Evolutionary conservation across 2,113 vertebrate species (phyloP).

Genomic region (Psilopsiagon aurifrons): DNA sequence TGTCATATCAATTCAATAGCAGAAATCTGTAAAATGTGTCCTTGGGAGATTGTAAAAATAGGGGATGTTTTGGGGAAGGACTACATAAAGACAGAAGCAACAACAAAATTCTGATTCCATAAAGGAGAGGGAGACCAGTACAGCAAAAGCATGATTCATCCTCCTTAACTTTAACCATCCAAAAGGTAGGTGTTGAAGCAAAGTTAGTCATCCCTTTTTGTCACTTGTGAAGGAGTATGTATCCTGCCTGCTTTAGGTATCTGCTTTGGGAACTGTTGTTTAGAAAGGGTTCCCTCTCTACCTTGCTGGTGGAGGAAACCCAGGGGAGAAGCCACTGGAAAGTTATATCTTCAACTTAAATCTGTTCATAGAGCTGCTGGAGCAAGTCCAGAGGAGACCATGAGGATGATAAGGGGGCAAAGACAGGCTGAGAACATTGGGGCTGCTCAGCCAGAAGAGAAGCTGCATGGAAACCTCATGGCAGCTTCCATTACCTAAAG

Average conservation of each 20-base stretch:
- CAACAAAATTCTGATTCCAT: not conserved
- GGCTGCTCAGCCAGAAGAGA: not conserved
- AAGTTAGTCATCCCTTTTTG: conserved; percentile 37
- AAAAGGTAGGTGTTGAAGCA: conserved; percentile 36
- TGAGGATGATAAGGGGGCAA: not conserved
- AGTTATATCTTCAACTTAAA: not conserved
- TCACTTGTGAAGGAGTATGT: conserved; percentile 29
- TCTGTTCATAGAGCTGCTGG: not conserved
- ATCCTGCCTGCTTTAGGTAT: not conserved
- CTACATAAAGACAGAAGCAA: not conserved
- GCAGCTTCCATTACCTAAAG: not conserved
- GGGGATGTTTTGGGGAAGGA: not conserved
- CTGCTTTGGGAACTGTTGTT: not conserved
- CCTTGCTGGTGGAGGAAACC: not conserved
- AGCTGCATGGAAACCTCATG: not conserved
- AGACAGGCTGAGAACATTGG: not conserved
- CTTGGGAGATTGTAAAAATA: not conserved
- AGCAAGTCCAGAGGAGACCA: not conserved
- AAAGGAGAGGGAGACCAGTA: not conserved
- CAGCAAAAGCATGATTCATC: conserved; percentile 33
- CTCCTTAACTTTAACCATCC: conserved; percentile 3
- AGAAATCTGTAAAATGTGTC: not conserved
- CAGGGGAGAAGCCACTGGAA: not conserved
- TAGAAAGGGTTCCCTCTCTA: not conserved
- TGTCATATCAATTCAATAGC: not conserved